Base-by-base conservation (phyloP, 2,888 invertebrate species). In the Diarsia rubi region DNA sequence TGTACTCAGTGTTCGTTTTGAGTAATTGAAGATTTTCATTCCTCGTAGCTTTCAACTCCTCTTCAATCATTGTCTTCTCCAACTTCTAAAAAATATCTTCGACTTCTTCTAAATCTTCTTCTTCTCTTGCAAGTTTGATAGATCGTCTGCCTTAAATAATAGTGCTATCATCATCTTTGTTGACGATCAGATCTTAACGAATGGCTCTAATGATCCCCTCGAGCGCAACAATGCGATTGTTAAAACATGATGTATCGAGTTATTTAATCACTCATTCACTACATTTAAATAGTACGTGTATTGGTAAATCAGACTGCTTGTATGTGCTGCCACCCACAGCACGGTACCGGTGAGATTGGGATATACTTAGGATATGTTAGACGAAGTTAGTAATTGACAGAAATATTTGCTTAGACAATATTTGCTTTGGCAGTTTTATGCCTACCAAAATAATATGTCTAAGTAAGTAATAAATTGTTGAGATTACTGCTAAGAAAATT, bases 191-290 rank as follows among this genome's bases (percentile, higher is more conserved):
- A 78, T 79, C 77, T 75, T 87, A 88, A 87, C 88, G 84, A 84
- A 86, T 71, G 71, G 83, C 79, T 87, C 88, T 92, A 91, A 91
- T 92, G 89, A 88, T 88, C 75, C 79, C 82, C 86, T 87, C 85
- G 88, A 88, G 87, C 88, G 88, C 75, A 91, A 92, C 91, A 93
- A 93, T 92, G 85, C 85, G 81, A 90, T 92, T 91, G 91, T 93
- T 93, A 91, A 87, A 87, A 91, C 91, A 92, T 93, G 92, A 94
- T 93, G 85, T 91, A 94, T 93, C 86, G 91, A 90, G 92, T 90
- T 88, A 88, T 91, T 92, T 91, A 92, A 93, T 93, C 90, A 91
- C 88, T 92, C 91, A 93, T 93, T 92, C 91, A 92, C 81, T 90
- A 87, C 89, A 86, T 77, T 79, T 87, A 86, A 86, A 83, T 82